Evolutionary conservation across 2,113 vertebrate genomes (phyloP).

Genomic region (Oryzias javanicus): DNA sequence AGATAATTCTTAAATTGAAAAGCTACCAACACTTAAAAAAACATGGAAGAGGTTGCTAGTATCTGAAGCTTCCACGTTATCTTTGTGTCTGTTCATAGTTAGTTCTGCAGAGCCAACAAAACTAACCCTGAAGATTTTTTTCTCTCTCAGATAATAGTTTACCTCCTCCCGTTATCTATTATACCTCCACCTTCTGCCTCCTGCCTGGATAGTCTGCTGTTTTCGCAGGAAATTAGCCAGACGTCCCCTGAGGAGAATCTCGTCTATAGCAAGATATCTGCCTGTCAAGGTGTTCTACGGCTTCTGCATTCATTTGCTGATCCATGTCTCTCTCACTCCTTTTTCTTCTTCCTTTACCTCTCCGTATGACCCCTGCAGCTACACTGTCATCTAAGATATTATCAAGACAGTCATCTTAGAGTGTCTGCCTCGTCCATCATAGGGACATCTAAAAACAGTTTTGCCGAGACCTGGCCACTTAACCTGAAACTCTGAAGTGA

Average conservation of each 20-base stretch:
- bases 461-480: conserved; percentile 24
- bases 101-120: conserved; percentile 16
- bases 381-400: conserved; percentile 29
- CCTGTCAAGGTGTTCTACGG: conserved; percentile 63
- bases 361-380: conserved; percentile 39
- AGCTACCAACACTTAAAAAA: too few species aligned
- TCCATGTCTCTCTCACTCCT: conserved; percentile 27
- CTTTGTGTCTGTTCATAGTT: conserved; percentile 22
- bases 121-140: conserved; percentile 37
- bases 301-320: conserved; percentile 54
- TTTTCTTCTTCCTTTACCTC: conserved; percentile 5
- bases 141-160: conserved; percentile 51
- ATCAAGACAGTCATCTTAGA: conserved; percentile 20
- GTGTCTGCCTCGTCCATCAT: conserved; percentile 32
- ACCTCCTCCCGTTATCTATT: conserved; percentile 41
- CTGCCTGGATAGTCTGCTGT: conserved; percentile 62
- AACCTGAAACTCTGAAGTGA: conserved; percentile 12
- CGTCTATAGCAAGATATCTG: conserved; percentile 66
- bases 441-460: conserved; percentile 30
- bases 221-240: conserved; percentile 75
- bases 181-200: conserved; percentile 49
- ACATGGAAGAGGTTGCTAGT: background rate
- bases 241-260: conserved; percentile 63
- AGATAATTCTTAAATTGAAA: too few species aligned
- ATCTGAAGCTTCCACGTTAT: background rate